Conservation (phyloP, 2,888 invertebrate species). For the Cryptosula pallasiana region DNA sequence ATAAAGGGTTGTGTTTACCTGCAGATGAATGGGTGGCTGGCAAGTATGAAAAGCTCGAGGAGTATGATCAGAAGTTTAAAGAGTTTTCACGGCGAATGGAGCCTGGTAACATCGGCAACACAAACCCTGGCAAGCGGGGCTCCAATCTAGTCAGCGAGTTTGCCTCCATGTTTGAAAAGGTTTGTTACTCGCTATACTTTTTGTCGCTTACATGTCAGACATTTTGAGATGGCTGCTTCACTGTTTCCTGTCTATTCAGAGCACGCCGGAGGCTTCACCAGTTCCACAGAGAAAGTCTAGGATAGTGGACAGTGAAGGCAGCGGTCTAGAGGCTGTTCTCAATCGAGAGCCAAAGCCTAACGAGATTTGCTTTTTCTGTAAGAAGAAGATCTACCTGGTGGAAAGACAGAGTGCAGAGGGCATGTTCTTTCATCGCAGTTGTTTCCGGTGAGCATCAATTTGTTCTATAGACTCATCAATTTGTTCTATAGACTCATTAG, state of each 20-base stretch:
- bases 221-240: too few relatives aligned
- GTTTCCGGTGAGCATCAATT: constrained; percentile 70
- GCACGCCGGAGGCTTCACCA: background rate
- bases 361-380: constrained; percentile 74
- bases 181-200: background rate
- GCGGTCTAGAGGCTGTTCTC: background rate
- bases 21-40: constrained; percentile 18
- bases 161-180: constrained; percentile 17
- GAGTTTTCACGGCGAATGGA: constrained; percentile 1
- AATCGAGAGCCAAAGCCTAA: constrained; percentile 27
- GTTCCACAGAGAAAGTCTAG: constrained; percentile 11
- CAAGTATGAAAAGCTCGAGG: constrained; percentile 7
- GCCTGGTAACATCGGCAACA: constrained; percentile 18
- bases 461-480: background rate
- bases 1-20: background rate
- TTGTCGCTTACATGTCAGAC: too few relatives aligned
- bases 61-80: constrained; percentile 8
- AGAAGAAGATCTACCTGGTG: constrained; percentile 85
- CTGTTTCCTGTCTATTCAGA: too few relatives aligned
- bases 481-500: too few relatives aligned
- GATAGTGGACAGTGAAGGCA: background rate
- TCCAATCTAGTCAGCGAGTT: constrained; percentile 12
- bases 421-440: constrained; percentile 77
- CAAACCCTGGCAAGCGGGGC: constrained; percentile 20
- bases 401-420: constrained; percentile 86